phyloP scores from a whole-genome alignment of 1,140 invertebrate species.

The Hycleus phaleratus region DNA sequence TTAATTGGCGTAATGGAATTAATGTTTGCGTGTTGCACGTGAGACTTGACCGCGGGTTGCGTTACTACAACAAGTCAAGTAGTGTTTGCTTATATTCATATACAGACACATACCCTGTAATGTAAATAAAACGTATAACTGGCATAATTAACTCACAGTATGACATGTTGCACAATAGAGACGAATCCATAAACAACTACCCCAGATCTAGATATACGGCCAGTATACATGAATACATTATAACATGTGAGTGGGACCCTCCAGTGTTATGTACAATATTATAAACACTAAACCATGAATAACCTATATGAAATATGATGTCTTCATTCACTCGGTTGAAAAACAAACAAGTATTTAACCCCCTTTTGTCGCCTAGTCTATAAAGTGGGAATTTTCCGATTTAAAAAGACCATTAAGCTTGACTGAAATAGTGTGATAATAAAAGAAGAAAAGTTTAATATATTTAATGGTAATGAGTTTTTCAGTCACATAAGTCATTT shows the following conservation, averaged over 20 bases:
- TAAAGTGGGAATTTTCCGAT: too few relatives aligned
- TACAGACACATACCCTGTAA: neutral
- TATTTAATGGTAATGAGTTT: neutral
- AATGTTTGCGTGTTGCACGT: constrained; percentile 1
- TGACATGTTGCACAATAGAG: constrained; percentile 9
- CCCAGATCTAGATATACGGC: constrained; percentile 16
- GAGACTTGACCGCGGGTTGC: neutral
- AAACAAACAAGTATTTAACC: too few relatives aligned
- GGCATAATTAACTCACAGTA: constrained; percentile 12
- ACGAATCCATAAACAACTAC: constrained; percentile 14
- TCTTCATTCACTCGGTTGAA: neutral
- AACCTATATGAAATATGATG: neutral
- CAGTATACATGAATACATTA: neutral
- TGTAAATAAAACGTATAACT: constrained; percentile 10
- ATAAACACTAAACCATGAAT: neutral
- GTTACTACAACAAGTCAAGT: neutral
- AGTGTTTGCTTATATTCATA: neutral
- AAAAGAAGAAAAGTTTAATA: too few relatives aligned
- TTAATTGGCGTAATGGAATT: neutral
- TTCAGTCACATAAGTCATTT: neutral
- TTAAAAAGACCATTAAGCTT: too few relatives aligned
- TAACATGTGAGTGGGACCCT: neutral
- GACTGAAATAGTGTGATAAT: too few relatives aligned
- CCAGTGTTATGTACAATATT: neutral
- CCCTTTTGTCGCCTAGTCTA: too few relatives aligned